Percentiles rank a stretch among this genome's conserved stretches.
Conservation (phyloP, 2,113 vertebrate species). For the Brachyhypopomus gauderio region DNA sequence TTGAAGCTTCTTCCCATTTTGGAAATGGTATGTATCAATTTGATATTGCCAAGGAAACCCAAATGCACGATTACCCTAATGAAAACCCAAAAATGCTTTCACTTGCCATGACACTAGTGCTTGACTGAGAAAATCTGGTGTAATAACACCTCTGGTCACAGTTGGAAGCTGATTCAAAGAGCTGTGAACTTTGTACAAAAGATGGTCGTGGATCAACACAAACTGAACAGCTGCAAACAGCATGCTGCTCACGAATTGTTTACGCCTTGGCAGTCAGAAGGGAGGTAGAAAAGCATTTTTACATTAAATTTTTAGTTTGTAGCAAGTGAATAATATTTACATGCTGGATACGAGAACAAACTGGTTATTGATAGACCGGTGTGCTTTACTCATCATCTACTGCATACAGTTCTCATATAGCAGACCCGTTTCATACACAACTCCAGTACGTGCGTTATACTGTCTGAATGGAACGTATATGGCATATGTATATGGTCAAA, state of each 20-base stretch:
- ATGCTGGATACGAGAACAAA: not conserved
- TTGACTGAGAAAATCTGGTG: not conserved
- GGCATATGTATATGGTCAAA: too few species aligned
- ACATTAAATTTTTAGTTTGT: slow-evolving; percentile 13
- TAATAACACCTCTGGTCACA: not conserved
- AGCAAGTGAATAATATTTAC: not conserved
- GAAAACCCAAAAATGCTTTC: not conserved
- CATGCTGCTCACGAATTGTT: slow-evolving; percentile 3
- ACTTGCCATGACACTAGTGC: not conserved
- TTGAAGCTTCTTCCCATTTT: too few species aligned
- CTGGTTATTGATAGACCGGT: slow-evolving; percentile 3
- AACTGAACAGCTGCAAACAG: not conserved
- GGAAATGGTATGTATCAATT: not conserved
- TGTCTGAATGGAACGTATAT: too few species aligned
- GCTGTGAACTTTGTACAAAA: not conserved
- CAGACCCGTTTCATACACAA: not conserved
- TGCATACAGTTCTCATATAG: not conserved
- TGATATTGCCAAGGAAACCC: not conserved
- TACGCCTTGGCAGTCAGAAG: not conserved
- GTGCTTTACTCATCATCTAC: not conserved
- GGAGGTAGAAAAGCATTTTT: slow-evolving; percentile 1
- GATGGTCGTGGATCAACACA: not conserved
- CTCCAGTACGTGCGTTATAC: not conserved
- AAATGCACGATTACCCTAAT: not conserved
- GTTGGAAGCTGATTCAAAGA: not conserved